Evolutionary conservation across 2,113 vertebrate genomes (phyloP), one percentile per base, ranked within the genome.

Genomic region (Probosciger aterrimus): DNA sequence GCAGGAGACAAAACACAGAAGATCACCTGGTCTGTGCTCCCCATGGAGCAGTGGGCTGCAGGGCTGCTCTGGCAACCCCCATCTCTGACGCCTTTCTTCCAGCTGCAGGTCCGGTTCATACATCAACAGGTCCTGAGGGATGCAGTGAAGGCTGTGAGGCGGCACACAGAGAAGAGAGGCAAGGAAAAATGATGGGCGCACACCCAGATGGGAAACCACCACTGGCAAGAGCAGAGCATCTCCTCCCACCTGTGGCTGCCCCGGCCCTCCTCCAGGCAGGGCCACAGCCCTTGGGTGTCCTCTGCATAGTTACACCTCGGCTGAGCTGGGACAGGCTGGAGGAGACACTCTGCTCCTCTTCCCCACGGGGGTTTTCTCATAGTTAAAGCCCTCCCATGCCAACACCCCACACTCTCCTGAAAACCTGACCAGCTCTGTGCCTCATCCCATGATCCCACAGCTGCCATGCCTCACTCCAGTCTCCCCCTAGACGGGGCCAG

Each of bases 351-450:
- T 62, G 53, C 19, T 63, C 9, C 46, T 77, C 65, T 82, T 69
- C 37, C 14, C 18, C 1, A 0, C 2, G 17, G 41, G 14, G 4
- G 0, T 55, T 91, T 92, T 73, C 35, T 86, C 2, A 0, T 20
- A 44, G 28, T 23, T 65, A 64, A 74, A 89, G 1, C 44, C 31
- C 37, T 85, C 6, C 28, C 67, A 11, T 78, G 43, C n/a, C 77
- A 76, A 37, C 0, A 0, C 30, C 31, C 37, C 33, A 18, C 9
- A 1, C 17, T 76, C 0, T 0, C 55, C 63, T 7, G 2, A 53
- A 60, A 53, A 25, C 14, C 55, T 6, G 9, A 55, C 55, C n/a
- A 74, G 37, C 41, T 4, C 1, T 1, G 1, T 50, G 6, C 59
- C 49, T 82, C 82, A 49, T 28, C n/a, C 18, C 31, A 9, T 2